Conservation (phyloP, 2,113 vertebrate genomes). For the Picathartes gymnocephalus region DNA sequence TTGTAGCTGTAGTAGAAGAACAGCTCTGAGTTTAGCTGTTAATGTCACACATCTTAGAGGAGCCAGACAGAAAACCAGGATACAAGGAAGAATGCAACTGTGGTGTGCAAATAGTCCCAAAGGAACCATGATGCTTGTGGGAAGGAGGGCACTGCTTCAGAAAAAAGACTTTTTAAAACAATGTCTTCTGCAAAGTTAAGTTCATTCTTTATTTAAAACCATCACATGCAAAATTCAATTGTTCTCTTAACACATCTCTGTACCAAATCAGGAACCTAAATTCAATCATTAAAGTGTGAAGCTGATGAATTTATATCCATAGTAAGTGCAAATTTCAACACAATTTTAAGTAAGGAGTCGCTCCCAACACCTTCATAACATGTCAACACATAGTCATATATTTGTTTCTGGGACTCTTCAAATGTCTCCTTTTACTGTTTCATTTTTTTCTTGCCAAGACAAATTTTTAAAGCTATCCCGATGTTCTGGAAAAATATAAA, state of each 20-base stretch:
- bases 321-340: constrained; percentile 63
- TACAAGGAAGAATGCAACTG: accelerated
- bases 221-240: constrained; percentile 39
- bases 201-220: constrained; percentile 5
- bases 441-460: constrained; percentile 54
- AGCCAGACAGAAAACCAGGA: neutral
- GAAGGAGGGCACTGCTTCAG: neutral
- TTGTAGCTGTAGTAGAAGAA: neutral
- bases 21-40: neutral
- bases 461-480: constrained; percentile 27
- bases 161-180: neutral
- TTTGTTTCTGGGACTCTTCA: constrained; percentile 66
- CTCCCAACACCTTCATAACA: constrained; percentile 64
- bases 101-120: neutral
- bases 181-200: neutral
- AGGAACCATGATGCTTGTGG: neutral
- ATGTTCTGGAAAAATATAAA: constrained; percentile 32
- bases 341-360: constrained; percentile 54
- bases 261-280: constrained; percentile 36
- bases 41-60: neutral
- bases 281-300: constrained; percentile 58
- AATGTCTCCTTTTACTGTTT: constrained; percentile 44
- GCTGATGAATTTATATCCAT: constrained; percentile 53
- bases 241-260: neutral
- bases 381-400: constrained; percentile 67